These are phyloP conservation scores for Agrochola litura DNA, from an alignment of 2,888 invertebrate species.

Conservation along the genomic window DNA sequence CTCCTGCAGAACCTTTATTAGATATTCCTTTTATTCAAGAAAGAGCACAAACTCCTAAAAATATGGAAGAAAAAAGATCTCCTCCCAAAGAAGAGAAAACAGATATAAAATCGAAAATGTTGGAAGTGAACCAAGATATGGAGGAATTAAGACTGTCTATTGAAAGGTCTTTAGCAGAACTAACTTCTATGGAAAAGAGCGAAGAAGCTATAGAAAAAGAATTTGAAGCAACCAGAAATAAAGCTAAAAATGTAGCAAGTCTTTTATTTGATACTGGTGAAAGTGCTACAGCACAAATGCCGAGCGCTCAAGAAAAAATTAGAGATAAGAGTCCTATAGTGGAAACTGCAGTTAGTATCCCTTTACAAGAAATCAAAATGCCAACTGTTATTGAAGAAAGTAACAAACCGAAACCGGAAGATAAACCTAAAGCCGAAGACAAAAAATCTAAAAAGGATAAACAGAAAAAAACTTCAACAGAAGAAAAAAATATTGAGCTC, in stretches of 20 bases:
- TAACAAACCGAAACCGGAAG: slow-evolving; percentile 2
- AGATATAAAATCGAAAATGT: slow-evolving; percentile 85
- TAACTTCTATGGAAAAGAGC: slow-evolving; percentile 80
- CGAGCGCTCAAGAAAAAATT: background rate
- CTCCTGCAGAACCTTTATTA: slow-evolving; percentile 67
- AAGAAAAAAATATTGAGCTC: slow-evolving; percentile 27
- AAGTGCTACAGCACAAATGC: background rate
- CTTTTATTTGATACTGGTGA: slow-evolving; percentile 41
- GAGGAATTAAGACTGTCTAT: slow-evolving; percentile 85
- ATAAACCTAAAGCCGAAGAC: slow-evolving; percentile 22
- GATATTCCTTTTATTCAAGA: slow-evolving; percentile 73
- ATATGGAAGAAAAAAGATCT: slow-evolving; percentile 14
- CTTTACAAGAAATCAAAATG: slow-evolving; percentile 14
- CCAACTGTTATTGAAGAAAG: slow-evolving; percentile 4
- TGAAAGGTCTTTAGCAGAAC: slow-evolving; percentile 85
- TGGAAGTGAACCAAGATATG: slow-evolving; percentile 87
- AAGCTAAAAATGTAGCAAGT: slow-evolving; percentile 42
- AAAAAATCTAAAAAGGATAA: slow-evolving; percentile 32
- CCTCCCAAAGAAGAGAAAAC: slow-evolving; percentile 76
- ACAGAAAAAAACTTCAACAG: slow-evolving; percentile 25
- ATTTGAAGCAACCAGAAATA: slow-evolving; percentile 57
- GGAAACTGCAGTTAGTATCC: background rate
- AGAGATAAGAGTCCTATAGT: slow-evolving; percentile 15
- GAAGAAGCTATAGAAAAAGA: slow-evolving; percentile 76
- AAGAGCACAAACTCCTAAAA: slow-evolving; percentile 18